These are phyloP conservation scores for Gambusia yucatana DNA, from an alignment of 2,797 vertebrate species.

Conservation along the genomic window DNA sequence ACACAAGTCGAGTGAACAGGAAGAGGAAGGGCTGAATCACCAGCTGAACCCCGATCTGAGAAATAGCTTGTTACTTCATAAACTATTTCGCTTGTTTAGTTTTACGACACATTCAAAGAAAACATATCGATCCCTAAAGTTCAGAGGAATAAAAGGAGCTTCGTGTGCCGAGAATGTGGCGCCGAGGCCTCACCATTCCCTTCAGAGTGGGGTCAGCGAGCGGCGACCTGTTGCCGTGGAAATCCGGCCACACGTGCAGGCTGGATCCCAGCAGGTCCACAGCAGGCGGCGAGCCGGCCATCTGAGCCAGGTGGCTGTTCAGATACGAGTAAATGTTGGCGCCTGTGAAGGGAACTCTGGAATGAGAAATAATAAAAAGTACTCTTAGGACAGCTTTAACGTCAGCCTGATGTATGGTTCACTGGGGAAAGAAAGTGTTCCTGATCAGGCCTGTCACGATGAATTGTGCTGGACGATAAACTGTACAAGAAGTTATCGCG, in stretches of 20 bases:
- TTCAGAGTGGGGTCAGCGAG: constrained; percentile 92
- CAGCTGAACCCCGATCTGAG: neutral
- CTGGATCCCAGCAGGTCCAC: constrained; percentile 88
- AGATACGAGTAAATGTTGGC: constrained; percentile 89
- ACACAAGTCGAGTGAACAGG: constrained; percentile 30
- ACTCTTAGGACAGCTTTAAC: neutral
- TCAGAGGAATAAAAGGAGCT: neutral
- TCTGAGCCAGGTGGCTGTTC: constrained; percentile 88
- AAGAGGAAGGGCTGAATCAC: neutral
- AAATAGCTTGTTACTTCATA: neutral
- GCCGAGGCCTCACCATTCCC: constrained; percentile 88
- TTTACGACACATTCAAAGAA: neutral
- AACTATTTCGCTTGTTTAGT: neutral
- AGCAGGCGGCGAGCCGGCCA: constrained; percentile 79
- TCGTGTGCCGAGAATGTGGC: neutral
- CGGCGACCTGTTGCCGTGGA: constrained; percentile 97
- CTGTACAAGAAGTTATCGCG: too few species aligned
- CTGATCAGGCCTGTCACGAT: too few species aligned
- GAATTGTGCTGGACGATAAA: too few species aligned
- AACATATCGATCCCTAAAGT: neutral
- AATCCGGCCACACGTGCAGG: constrained; percentile 97
- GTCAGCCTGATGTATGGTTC: too few species aligned
- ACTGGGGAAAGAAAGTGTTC: too few species aligned
- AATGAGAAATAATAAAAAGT: neutral
- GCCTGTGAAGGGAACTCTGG: constrained; percentile 69